Evolutionary conservation across 2,888 invertebrate genomes (phyloP), one percentile per base, ranked within the genome.

Genomic region (Onchidella celtica): DNA sequence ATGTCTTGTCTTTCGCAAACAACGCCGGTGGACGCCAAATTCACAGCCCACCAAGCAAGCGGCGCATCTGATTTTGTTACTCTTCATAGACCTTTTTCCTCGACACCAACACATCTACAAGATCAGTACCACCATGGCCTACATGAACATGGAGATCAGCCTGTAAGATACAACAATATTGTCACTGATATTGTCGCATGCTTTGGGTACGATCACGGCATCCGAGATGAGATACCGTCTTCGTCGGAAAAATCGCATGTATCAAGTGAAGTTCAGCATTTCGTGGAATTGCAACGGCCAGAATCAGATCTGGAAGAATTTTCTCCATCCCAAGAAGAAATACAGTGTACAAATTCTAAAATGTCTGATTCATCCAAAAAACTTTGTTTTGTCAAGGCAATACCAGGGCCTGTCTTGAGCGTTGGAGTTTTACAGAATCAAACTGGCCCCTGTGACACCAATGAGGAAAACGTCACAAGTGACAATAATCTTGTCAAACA

Each of bases 181-280:
- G 3, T 34, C n/a, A 3, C 21, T 0, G n/a, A 72, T 34, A 32
- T 6, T n/a, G n/a, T 57, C 57, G 72, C 21, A 1, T 69, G 29
- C 47, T 72, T 72, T n/a, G 72, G 72, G 1, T 70, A 70, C n/a
- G 57, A 21, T 57, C 17, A 14, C 21, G 34, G 34, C 32, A 57
- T 34, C 17, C 32, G 11, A n/a, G 55, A 57, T n/a, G 72, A 57
- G 11, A n/a, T 32, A 2, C 72, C 34, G 9, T 3, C 57, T 0
- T n/a, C 57, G 3, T 0, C 55, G 9, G 72, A 32, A 3, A 40
- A 34, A 3, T 9, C 11, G 1, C 17, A 72, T 57, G 29, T 57
- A 9, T 72, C 72, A 0, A 9, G 34, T 1, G 57, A 57, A 1
- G n/a, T 9, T n/a, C 29, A 17, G 40, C 24, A 11, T 17, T 14